These are phyloP conservation scores for Acleris literana DNA, from an alignment of 2,888 invertebrate genomes.

Conservation along the genomic window DNA sequence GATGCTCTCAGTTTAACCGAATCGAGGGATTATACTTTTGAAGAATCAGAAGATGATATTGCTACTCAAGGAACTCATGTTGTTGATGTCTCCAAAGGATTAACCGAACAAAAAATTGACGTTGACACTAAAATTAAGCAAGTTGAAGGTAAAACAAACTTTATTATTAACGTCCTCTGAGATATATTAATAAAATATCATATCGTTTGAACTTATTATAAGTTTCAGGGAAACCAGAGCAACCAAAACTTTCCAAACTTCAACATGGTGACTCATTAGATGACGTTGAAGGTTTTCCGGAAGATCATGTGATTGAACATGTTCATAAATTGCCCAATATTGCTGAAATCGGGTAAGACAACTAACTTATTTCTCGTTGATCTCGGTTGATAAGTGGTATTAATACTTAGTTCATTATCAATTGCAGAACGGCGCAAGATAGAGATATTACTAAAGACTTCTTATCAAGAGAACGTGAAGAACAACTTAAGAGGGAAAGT, in stretches of 20 bases:
- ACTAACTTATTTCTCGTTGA: not conserved
- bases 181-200: not conserved
- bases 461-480: conserved; percentile 67
- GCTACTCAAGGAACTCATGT: conserved; percentile 74
- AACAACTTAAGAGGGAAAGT: conserved; percentile 66
- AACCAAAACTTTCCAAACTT: conserved; percentile 61
- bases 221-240: conserved; percentile 60
- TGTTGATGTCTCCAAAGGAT: conserved; percentile 60
- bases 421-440: conserved; percentile 57
- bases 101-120: conserved; percentile 59
- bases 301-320: conserved; percentile 76
- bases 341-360: conserved; percentile 71
- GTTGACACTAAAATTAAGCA: conserved; percentile 55
- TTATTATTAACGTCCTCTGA: not conserved
- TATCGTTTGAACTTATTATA: not conserved
- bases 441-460: conserved; percentile 64
- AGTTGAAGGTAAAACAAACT: conserved; percentile 45
- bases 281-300: conserved; percentile 81
- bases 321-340: conserved; percentile 77
- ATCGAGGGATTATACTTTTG: conserved; percentile 79
- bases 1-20: conserved; percentile 80
- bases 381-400: not conserved
- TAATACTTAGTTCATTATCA: not conserved
- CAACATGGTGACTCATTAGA: conserved; percentile 79
- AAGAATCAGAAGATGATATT: conserved; percentile 81